A percentile compares a stretch with the other conserved stretches of the same genome.
These are phyloP conservation scores for Orestias chungarensis DNA, from an alignment of 2,797 vertebrate genomes.

Conservation along the genomic window DNA sequence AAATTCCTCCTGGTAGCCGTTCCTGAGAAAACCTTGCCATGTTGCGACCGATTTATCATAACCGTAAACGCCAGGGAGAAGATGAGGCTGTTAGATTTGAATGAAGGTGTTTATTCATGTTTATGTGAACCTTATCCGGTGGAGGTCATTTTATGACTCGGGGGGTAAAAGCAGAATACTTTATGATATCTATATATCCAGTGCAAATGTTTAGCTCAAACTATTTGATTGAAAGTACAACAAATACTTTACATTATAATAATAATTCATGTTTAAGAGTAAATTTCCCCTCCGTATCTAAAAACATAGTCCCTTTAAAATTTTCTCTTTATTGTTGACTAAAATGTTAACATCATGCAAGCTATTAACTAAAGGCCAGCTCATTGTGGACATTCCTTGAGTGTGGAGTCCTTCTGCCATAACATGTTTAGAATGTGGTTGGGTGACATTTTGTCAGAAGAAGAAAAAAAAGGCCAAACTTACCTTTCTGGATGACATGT, in stretches of 20 bases:
- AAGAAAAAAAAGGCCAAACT: background rate
- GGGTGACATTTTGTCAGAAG: background rate
- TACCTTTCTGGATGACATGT: background rate
- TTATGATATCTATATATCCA: background rate
- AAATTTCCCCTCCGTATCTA: background rate
- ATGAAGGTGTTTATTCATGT: background rate
- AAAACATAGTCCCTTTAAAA: background rate
- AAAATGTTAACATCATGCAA: background rate
- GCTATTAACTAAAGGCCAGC: background rate
- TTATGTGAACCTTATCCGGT: background rate
- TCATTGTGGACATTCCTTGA: background rate
- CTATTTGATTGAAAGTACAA: background rate
- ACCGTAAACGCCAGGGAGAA: constrained; percentile 5
- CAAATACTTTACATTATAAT: background rate
- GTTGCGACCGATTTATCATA: constrained; percentile 29
- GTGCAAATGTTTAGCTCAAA: background rate
- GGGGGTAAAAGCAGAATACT: background rate
- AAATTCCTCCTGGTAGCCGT: constrained; percentile 17
- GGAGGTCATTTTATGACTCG: background rate
- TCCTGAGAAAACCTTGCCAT: constrained; percentile 24
- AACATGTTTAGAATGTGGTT: constrained; percentile 2
- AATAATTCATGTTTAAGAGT: background rate
- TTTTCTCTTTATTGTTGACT: background rate
- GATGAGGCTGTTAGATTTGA: constrained; percentile 17
- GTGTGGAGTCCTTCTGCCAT: background rate